Evolutionary conservation across 2,113 vertebrate genomes (phyloP), one percentile per base, ranked within the genome.

Genomic region (Asarcornis scutulata): DNA sequence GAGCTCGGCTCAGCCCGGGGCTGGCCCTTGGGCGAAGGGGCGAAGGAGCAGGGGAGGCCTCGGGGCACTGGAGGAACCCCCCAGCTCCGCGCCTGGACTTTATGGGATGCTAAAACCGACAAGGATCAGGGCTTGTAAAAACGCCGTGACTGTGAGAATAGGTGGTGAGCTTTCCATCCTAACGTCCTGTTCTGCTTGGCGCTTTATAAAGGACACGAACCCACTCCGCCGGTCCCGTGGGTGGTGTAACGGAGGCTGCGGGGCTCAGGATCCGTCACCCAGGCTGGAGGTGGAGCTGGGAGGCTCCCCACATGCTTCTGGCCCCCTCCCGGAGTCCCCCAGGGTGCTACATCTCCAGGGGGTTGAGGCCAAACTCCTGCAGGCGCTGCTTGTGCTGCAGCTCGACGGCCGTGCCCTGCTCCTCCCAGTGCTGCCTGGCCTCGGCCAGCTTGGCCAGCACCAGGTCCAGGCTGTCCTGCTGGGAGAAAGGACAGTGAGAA

Each of bases 391-490:
- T 98, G 92, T 98, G 82, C 55, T 97, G 93, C 68, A 86, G 6
- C 4, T 98, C 91, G 27, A 95, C 88, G 77, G 31, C 34, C 2
- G 38, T 81, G 27, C 88, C 93, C 29, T 95, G 87, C 12, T 95
- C 76, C 55, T 97, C 86, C 98, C 98, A 97, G 48, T 83, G 77
- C 34, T 86, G 89, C n/a, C 71, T 97, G 69, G 96, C 32, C 2
- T 71, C 86, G 88, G 90, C 81, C 88, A 98, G 88, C 85, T 98
- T 97, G 69, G 94, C 94, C 59, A 97, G 96, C 67, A 98, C 83
- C 60, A 50, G 74, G 91, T 98, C 97, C 60, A 98, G 94, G 90
- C 91, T 98, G 29, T 92, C 96, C 97, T 98, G 89, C 7, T 44
- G 59, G 44, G 64, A 77, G 20, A 32, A 17, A 44, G 13, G 22